These are phyloP conservation scores for Syrmaticus mikado DNA, from an alignment of 2,113 vertebrate species.

Conservation along the genomic window DNA sequence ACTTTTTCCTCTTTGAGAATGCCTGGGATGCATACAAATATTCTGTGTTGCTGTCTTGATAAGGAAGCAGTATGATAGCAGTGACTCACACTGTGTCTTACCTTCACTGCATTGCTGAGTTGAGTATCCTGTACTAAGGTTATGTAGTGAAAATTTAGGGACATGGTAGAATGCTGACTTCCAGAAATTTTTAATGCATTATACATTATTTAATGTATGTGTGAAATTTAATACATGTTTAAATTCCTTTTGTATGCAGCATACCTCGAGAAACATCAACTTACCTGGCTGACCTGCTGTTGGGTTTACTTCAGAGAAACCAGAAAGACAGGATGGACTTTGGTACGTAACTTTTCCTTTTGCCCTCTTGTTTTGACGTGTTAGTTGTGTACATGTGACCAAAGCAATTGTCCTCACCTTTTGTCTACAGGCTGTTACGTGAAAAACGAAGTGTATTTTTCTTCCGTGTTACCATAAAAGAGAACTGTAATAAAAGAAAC, in stretches of 20 bases:
- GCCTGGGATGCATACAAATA: background rate
- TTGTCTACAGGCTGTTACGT: background rate
- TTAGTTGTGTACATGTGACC: background rate
- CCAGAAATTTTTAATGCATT: background rate
- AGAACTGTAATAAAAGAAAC: background rate
- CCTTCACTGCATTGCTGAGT: background rate
- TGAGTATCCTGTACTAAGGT: background rate
- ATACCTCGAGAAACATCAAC: slow-evolving; percentile 95
- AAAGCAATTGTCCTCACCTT: slow-evolving; percentile 24
- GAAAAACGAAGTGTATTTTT: background rate
- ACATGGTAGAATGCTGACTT: background rate
- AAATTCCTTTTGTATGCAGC: slow-evolving; percentile 69
- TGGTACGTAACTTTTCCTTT: slow-evolving; percentile 79
- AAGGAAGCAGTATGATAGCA: background rate
- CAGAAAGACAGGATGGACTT: slow-evolving; percentile 98
- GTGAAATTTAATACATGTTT: slow-evolving; percentile 17
- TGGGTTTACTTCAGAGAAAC: slow-evolving; percentile 94
- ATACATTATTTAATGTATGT: background rate
- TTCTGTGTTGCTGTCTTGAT: background rate
- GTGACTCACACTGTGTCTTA: background rate
- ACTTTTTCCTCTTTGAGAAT: slow-evolving; percentile 1
- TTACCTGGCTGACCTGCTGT: slow-evolving; percentile 86
- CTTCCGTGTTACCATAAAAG: background rate
- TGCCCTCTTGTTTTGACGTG: background rate
- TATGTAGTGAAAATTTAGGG: background rate